Conservation (phyloP, 2,888 invertebrate genomes). For the Agonopterix heracliana region DNA sequence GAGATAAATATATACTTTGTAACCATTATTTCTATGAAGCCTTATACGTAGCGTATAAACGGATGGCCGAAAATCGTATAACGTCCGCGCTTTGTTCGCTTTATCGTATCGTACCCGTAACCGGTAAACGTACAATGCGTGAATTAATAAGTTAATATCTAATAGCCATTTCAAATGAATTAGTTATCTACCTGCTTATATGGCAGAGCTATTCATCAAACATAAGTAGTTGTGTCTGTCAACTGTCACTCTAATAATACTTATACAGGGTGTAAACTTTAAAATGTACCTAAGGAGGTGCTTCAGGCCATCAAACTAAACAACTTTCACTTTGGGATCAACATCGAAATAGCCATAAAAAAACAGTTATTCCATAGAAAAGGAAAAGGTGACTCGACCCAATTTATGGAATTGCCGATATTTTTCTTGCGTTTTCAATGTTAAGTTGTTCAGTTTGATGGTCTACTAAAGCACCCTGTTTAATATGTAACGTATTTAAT, state of each 20-base stretch:
- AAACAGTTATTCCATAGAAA: too few species aligned
- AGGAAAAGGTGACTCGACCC: too few species aligned
- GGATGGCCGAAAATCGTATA: conserved; percentile 66
- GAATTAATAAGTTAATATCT: conserved; percentile 30
- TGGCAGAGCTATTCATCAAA: background rate
- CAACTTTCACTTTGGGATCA: too few species aligned
- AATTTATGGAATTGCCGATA: too few species aligned
- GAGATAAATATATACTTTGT: conserved; percentile 42
- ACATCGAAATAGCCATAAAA: too few species aligned
- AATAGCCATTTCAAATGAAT: conserved; percentile 20
- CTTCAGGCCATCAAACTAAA: too few species aligned
- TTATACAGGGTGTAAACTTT: too few species aligned
- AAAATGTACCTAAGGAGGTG: too few species aligned
- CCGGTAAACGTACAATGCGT: conserved; percentile 30
- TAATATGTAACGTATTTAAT: too few species aligned
- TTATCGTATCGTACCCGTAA: conserved; percentile 38
- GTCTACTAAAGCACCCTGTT: too few species aligned
- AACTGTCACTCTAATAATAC: background rate
- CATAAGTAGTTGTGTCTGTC: background rate
- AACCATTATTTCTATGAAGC: conserved; percentile 65
- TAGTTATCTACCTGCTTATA: conserved; percentile 2
- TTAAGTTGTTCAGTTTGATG: too few species aligned
- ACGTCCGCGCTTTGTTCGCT: conserved; percentile 62
- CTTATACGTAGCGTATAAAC: conserved; percentile 63
- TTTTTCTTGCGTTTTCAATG: too few species aligned